Percentiles rank a stretch among this genome's conserved stretches.
phyloP scores from a whole-genome alignment of 2,113 vertebrate species.

The Pelobates fuscus region DNA sequence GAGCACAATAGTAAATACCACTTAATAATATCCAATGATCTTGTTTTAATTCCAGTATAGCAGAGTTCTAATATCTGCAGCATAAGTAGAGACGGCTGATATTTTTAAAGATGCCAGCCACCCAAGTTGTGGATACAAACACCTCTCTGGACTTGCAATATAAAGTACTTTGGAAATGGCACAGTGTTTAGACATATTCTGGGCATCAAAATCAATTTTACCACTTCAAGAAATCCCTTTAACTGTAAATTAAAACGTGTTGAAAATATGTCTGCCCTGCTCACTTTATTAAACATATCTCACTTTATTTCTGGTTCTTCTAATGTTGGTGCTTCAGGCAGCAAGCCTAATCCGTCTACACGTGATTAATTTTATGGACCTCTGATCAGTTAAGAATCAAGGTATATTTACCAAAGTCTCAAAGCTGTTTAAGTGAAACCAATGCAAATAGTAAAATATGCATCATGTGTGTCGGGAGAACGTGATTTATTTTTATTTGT shows the following conservation, averaged over 20 bases:
- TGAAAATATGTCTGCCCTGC: slow-evolving; percentile 43
- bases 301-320: slow-evolving; percentile 19
- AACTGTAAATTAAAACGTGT: slow-evolving; percentile 43
- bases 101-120: slow-evolving; percentile 18
- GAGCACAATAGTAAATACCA: slow-evolving; percentile 9
- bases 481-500: no score
- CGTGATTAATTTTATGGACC: slow-evolving; percentile 18
- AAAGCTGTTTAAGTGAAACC: slow-evolving; percentile 8
- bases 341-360: slow-evolving; percentile 16
- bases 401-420: slow-evolving; percentile 16
- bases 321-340: neutral
- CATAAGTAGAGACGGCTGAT: neutral
- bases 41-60: slow-evolving; percentile 2
- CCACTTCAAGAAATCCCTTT: slow-evolving; percentile 43
- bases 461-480: no score
- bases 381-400: slow-evolving; percentile 11
- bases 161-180: slow-evolving; percentile 37
- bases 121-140: slow-evolving; percentile 41
- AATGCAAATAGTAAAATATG: neutral
- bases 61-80: neutral
- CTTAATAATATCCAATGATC: slow-evolving; percentile 11
- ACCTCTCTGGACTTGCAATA: slow-evolving; percentile 29
- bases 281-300: slow-evolving; percentile 42
- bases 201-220: slow-evolving; percentile 33
- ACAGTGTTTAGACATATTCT: slow-evolving; percentile 44